A percentile compares a stretch with the other conserved stretches of the same genome.
Conservation (phyloP, 2,113 vertebrate species). For the Nipponia nippon region DNA sequence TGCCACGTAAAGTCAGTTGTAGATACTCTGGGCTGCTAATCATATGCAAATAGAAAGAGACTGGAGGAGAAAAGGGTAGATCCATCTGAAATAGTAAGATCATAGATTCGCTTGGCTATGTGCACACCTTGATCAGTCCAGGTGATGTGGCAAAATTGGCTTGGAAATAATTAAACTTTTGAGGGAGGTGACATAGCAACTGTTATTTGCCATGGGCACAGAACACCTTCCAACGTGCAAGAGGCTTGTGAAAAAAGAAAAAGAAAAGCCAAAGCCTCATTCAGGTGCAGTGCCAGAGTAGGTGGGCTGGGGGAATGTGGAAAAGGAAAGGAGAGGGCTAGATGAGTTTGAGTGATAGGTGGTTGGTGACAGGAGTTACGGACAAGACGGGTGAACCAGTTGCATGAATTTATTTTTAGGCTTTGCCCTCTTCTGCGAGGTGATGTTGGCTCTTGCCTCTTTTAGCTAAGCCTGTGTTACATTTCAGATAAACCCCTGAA, state of each 20-base stretch:
- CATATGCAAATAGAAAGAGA: neutral
- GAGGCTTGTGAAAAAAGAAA: neutral
- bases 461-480: neutral
- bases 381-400: neutral
- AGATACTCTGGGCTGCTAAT: neutral
- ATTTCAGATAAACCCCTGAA: neutral
- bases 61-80: neutral
- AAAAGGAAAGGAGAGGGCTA: neutral
- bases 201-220: neutral
- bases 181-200: neutral
- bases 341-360: neutral
- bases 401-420: neutral
- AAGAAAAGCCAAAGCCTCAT: rapidly evolving
- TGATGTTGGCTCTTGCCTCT: neutral
- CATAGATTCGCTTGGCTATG: rapidly evolving
- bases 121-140: neutral
- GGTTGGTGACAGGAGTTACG: neutral
- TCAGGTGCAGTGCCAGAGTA: neutral
- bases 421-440: neutral
- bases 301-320: neutral
- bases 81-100: neutral
- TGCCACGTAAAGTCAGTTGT: neutral
- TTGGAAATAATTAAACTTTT: neutral
- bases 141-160: neutral
- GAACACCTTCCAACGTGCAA: neutral